These are phyloP conservation scores for Cotesia congregata DNA, from an alignment of 2,888 invertebrate genomes.

Conservation along the genomic window DNA sequence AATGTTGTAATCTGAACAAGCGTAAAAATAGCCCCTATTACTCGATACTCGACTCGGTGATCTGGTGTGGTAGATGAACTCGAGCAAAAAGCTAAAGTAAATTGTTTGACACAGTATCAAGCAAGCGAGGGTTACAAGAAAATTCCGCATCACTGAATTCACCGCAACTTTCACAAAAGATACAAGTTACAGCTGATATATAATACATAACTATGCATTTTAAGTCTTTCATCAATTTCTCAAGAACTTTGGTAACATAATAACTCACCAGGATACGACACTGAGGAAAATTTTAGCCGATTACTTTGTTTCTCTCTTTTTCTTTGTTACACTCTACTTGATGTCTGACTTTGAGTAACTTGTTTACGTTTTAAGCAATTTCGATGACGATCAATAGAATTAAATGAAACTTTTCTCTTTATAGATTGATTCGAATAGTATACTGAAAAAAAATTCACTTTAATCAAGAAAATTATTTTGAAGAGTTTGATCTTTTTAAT, in stretches of 20 bases:
- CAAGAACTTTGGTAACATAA: background rate
- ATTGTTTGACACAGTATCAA: background rate
- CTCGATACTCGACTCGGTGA: background rate
- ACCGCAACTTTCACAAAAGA: background rate
- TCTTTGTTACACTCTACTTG: background rate
- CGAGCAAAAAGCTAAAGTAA: constrained; percentile 3
- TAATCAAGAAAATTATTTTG: no score
- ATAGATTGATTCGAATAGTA: no score
- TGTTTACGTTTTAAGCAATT: background rate
- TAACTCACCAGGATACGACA: background rate
- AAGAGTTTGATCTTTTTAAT: no score
- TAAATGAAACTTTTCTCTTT: no score
- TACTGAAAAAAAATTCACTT: no score
- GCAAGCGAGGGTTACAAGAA: background rate
- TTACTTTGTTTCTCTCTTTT: background rate
- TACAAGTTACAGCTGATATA: background rate
- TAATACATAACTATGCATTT: background rate
- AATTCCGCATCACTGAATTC: background rate
- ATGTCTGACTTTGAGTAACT: background rate
- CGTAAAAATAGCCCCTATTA: background rate
- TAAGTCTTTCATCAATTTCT: background rate
- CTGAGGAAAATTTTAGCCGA: background rate
- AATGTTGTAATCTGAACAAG: constrained; percentile 6
- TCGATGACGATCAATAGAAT: no score
- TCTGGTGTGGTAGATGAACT: background rate